These are phyloP conservation scores for Macroramphosus scolopax DNA, from an alignment of 2,797 vertebrate genomes.

Conservation along the genomic window DNA sequence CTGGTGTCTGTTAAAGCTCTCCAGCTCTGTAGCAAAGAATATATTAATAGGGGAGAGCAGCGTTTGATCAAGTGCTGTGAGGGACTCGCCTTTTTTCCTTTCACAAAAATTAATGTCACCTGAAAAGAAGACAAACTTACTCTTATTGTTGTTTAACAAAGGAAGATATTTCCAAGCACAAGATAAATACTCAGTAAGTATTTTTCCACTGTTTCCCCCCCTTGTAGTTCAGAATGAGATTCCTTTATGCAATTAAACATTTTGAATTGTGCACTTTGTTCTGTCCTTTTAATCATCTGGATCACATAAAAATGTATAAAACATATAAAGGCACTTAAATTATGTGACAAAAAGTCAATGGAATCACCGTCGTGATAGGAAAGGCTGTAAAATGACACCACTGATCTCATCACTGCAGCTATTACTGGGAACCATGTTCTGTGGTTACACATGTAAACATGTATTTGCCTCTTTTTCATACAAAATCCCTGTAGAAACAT, in stretches of 20 bases:
- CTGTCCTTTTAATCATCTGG: constrained; percentile 1
- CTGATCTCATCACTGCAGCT: constrained; percentile 59
- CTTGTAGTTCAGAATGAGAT: constrained; percentile 18
- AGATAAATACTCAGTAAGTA: constrained; percentile 57
- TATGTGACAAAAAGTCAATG: no score
- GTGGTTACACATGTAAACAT: constrained; percentile 6
- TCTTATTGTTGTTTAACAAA: constrained; percentile 17
- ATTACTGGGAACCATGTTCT: constrained; percentile 27
- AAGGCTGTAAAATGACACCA: constrained; percentile 63
- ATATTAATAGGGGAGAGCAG: constrained; percentile 14
- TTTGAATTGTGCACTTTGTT: constrained; percentile 28
- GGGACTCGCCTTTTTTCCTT: constrained; percentile 60
- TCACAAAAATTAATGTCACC: constrained; percentile 29
- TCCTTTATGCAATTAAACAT: constrained; percentile 16
- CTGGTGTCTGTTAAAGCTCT: constrained; percentile 28
- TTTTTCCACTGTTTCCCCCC: constrained; percentile 28
- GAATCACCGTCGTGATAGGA: constrained; percentile 22
- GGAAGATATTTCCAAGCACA: constrained; percentile 43
- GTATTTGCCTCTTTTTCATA: not conserved
- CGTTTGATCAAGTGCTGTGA: constrained; percentile 32
- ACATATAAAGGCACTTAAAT: no score
- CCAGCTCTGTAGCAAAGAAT: constrained; percentile 3
- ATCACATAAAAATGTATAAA: constrained; percentile 11
- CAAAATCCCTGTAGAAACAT: not conserved
- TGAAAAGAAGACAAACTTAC: constrained; percentile 25